Percentiles rank a stretch among this genome's conserved stretches.
Evolutionary conservation across 2,797 vertebrate species (phyloP).

Genomic region (Gambusia yucatana): DNA sequence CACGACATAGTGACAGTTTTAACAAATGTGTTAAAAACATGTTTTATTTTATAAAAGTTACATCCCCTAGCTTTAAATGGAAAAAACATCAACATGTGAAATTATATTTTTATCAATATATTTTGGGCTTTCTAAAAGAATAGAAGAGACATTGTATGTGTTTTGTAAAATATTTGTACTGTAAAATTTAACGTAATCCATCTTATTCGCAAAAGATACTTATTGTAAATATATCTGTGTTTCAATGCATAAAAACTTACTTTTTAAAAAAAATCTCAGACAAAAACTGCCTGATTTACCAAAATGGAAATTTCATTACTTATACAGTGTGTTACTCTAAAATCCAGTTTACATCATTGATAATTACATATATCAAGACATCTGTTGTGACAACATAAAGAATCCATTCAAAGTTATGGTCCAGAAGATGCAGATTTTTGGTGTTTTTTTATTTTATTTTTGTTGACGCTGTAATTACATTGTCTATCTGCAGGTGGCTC

Average conservation of each 20-base stretch:
- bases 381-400: background rate
- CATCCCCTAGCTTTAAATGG: too few relatives aligned
- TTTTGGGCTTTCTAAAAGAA: background rate
- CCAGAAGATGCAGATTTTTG: background rate
- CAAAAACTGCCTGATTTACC: background rate
- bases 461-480: background rate
- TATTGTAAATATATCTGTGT: background rate
- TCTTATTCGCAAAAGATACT: background rate
- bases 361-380: background rate
- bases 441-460: background rate
- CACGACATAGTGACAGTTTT: too few relatives aligned
- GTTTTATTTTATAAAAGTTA: too few relatives aligned
- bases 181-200: background rate
- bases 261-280: background rate
- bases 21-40: too few relatives aligned
- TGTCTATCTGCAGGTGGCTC: slow-evolving; percentile 79
- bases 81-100: background rate
- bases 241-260: background rate
- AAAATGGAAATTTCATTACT: background rate
- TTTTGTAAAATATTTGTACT: background rate
- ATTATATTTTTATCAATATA: background rate
- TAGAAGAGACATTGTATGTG: background rate
- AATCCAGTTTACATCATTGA: background rate
- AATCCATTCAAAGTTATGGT: background rate
- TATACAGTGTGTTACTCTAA: background rate